phyloP scores from a whole-genome alignment of 92 coral and sea anemone genomes.

The Epizoanthus scotinus region DNA sequence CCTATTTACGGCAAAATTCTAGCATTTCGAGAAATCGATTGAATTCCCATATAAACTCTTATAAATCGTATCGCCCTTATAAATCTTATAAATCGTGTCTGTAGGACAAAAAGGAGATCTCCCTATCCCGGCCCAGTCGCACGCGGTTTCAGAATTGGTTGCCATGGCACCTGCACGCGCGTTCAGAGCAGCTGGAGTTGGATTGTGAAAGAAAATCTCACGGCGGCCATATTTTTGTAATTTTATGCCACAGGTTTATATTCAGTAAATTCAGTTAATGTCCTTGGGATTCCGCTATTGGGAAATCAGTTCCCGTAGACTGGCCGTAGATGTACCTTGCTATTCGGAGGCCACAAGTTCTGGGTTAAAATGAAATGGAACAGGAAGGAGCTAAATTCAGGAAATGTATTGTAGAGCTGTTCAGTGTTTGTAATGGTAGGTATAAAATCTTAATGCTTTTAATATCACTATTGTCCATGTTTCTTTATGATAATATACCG shows the following conservation, averaged over 20 bases:
- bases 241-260: neutral
- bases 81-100: too few species aligned
- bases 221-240: neutral
- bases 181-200: neutral
- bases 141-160: neutral
- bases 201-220: conserved; percentile 11
- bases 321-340: neutral
- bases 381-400: neutral
- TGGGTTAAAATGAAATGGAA: conserved; percentile 3
- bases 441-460: neutral
- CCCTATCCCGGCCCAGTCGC: too few species aligned
- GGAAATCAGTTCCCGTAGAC: neutral
- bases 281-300: neutral
- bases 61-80: too few species aligned
- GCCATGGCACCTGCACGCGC: conserved; percentile 35
- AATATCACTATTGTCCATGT: neutral
- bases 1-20: too few species aligned
- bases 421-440: neutral
- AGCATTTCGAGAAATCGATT: too few species aligned
- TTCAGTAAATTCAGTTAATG: neutral
- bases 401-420: neutral
- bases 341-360: neutral
- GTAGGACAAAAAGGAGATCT: too few species aligned
- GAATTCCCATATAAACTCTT: too few species aligned
- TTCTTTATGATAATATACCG: neutral